Evolutionary conservation across 2,888 invertebrate genomes (phyloP).

Genomic region (Nyleta sp.): DNA sequence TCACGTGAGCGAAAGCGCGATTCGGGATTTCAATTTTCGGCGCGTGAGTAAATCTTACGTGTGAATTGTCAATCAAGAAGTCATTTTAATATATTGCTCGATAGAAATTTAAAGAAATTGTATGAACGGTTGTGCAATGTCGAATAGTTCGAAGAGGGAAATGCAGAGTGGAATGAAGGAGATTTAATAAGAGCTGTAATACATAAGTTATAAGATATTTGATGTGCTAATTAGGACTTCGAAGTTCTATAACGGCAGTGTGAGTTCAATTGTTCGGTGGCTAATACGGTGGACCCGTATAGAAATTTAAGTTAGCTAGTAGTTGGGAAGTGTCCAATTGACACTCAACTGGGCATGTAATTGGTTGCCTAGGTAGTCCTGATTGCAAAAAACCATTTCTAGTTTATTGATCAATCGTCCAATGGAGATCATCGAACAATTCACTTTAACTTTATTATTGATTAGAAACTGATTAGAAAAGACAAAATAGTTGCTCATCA

Average conservation of each 20-base stretch:
- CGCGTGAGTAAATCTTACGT: not conserved
- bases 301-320: conserved; percentile 47
- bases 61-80: conserved; percentile 12
- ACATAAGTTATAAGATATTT: conserved; percentile 37
- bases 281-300: conserved; percentile 45
- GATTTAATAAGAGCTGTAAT: conserved; percentile 15
- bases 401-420: conserved; percentile 3
- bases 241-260: conserved; percentile 46
- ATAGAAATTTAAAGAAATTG: conserved; percentile 1
- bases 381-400: conserved; percentile 14
- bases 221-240: conserved; percentile 43
- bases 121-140: not conserved
- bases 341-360: conserved; percentile 47
- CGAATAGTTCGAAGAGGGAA: no score
- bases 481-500: no score
- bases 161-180: not conserved
- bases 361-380: conserved; percentile 22
- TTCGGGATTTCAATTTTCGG: not conserved
- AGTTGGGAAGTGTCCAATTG: conserved; percentile 41
- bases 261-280: conserved; percentile 44
- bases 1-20: not conserved
- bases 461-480: no score
- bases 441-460: no score
- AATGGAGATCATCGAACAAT: no score
- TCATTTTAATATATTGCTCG: not conserved